Percentiles rank a stretch among this genome's conserved stretches.
Evolutionary conservation across 2,888 invertebrate genomes (phyloP).

Genomic region (Mimachlamys varia): DNA sequence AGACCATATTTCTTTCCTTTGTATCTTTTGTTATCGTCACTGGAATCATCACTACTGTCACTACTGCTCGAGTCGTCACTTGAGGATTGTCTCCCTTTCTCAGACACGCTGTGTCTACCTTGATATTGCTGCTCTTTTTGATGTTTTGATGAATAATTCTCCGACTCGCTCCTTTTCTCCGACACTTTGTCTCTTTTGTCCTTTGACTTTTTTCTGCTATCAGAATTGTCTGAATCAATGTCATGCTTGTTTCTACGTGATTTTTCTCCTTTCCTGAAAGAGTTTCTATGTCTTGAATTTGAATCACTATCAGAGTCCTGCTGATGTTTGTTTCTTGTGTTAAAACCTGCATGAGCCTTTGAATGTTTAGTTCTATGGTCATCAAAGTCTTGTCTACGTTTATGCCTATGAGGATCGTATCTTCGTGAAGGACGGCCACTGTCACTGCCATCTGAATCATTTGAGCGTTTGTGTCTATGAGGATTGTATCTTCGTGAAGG

Average conservation of each 20-base stretch:
- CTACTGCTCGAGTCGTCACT: not conserved
- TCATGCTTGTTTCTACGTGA: not conserved
- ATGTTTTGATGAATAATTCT: not conserved
- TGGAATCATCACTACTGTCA: constrained; percentile 6
- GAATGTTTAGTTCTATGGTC: constrained; percentile 28
- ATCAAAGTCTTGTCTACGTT: constrained; percentile 39
- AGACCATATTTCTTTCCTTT: constrained; percentile 54
- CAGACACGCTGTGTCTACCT: not conserved
- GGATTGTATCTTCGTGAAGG: too few relatives aligned
- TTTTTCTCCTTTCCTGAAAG: constrained; percentile 37
- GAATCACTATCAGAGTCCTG: constrained; percentile 6
- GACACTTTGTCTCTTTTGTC: constrained; percentile 37
- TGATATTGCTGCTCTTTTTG: not conserved
- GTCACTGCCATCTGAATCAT: too few relatives aligned
- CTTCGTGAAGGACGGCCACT: too few relatives aligned
- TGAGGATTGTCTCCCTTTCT: not conserved
- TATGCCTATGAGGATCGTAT: constrained; percentile 39
- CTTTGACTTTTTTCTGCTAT: constrained; percentile 41
- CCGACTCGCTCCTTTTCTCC: not conserved
- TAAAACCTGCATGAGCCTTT: constrained; percentile 13
- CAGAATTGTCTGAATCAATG: constrained; percentile 40
- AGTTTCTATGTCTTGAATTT: constrained; percentile 5
- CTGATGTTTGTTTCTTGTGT: constrained; percentile 29
- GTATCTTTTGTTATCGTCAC: constrained; percentile 31
- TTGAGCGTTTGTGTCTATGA: too few relatives aligned